A percentile compares a stretch with the other conserved stretches of the same genome.
Conservation (phyloP, 2,113 vertebrate genomes). For the Todiramphus saurophagus region DNA sequence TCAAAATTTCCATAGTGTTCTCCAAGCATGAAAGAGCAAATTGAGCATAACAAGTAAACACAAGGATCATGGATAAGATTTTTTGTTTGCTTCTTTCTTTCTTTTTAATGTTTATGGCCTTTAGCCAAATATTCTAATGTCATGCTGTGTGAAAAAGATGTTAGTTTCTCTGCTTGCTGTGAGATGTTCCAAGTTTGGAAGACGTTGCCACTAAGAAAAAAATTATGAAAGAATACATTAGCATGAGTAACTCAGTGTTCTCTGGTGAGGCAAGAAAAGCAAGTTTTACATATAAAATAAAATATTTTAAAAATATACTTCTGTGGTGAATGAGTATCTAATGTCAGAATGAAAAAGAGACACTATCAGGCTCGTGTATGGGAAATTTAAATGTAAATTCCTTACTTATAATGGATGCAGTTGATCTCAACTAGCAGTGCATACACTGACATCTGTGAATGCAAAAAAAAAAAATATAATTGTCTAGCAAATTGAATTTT, state of each 20-base stretch:
- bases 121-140: conserved; percentile 50
- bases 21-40: conserved; percentile 14
- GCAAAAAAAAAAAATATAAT: not conserved
- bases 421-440: not conserved
- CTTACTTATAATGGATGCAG: not conserved
- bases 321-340: not conserved
- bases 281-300: conserved; percentile 39
- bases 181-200: conserved; percentile 50
- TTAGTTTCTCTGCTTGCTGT: conserved; percentile 47
- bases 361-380: not conserved
- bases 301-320: not conserved
- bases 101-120: conserved; percentile 11
- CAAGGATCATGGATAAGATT: not conserved
- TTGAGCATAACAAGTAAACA: conserved; percentile 33
- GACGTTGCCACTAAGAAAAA: conserved; percentile 1
- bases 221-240: not conserved
- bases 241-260: not conserved
- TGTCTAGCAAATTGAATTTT: conserved; percentile 4
- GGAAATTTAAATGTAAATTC: not conserved
- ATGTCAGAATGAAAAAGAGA: not conserved
- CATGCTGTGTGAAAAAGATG: conserved; percentile 54
- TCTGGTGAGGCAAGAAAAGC: conserved; percentile 6
- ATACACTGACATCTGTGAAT: not conserved
- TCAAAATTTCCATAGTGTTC: not conserved
- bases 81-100: conserved; percentile 17